Evolutionary conservation across 2,113 vertebrate genomes (phyloP).

Genomic region (Nyctibius bracteatus): DNA sequence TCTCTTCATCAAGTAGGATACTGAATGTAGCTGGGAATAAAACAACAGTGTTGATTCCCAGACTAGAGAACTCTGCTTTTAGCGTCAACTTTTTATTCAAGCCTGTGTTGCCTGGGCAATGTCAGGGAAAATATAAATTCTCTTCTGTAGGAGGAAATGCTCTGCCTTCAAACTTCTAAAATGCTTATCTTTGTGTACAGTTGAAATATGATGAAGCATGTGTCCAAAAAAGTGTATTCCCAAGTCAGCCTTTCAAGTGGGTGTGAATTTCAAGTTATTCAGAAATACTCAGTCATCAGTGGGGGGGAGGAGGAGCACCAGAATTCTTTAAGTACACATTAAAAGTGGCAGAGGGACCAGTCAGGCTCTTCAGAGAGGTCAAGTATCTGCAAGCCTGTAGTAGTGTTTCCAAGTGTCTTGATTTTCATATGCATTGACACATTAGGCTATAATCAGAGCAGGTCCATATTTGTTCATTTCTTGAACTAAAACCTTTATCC

Average conservation of each 20-base stretch:
- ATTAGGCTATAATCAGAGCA: background rate
- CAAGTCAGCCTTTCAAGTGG: slow-evolving; percentile 63
- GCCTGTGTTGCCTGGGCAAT: slow-evolving; percentile 63
- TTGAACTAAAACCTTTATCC: background rate
- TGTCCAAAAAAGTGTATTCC: slow-evolving; percentile 55
- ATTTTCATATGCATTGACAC: background rate
- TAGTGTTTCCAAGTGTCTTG: background rate
- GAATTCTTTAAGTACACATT: slow-evolving; percentile 9
- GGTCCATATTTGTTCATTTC: background rate
- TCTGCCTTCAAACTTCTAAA: slow-evolving; percentile 50
- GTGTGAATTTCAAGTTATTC: slow-evolving; percentile 53
- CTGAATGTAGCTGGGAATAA: slow-evolving; percentile 63
- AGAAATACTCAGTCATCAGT: background rate
- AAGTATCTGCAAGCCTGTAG: background rate
- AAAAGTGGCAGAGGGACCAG: background rate
- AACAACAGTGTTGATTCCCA: slow-evolving; percentile 66
- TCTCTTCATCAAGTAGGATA: slow-evolving; percentile 26
- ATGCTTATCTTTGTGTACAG: slow-evolving; percentile 45
- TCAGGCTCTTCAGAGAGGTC: slow-evolving; percentile 29
- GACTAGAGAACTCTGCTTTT: slow-evolving; percentile 65
- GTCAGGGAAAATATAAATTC: slow-evolving; percentile 69
- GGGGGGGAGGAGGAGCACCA: background rate
- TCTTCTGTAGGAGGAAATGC: slow-evolving; percentile 56
- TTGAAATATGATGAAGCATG: slow-evolving; percentile 52
- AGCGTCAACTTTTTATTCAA: slow-evolving; percentile 57